These are phyloP conservation scores for Manduca sexta DNA, from an alignment of 1,140 invertebrate genomes.

Conservation along the genomic window DNA sequence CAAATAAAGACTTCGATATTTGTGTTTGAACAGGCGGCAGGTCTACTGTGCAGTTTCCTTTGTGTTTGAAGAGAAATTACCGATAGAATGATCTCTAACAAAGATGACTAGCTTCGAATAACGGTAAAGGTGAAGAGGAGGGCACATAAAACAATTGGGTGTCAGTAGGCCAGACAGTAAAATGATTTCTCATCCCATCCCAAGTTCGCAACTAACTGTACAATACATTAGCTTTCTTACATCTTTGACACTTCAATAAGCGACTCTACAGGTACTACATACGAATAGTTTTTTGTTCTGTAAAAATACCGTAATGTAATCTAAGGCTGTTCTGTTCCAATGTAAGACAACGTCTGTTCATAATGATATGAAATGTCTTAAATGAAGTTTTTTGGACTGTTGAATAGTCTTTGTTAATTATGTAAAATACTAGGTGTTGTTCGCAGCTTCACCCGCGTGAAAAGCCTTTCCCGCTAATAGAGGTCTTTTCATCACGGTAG, in stretches of 20 bases:
- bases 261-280: not conserved
- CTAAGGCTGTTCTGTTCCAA: not conserved
- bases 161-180: conserved; percentile 47
- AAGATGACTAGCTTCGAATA: conserved; percentile 24
- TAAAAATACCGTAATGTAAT: not conserved
- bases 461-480: no score
- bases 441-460: no score
- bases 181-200: conserved; percentile 38
- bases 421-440: no score
- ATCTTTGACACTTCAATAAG: conserved; percentile 14
- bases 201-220: conserved; percentile 43
- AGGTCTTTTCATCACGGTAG: no score
- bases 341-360: no score
- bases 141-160: conserved; percentile 44
- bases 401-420: no score
- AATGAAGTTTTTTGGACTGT: no score
- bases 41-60: conserved; percentile 14
- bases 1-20: no score
- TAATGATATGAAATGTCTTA: no score
- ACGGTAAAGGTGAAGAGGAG: conserved; percentile 39
- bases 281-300: no score
- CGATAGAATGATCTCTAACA: conserved; percentile 12
- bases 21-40: no score
- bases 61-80: conserved; percentile 8
- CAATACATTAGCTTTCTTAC: conserved; percentile 27